Percentiles rank a stretch among this genome's conserved stretches.
Conservation (phyloP, 2,113 vertebrate species). For the Hippolais icterina region DNA sequence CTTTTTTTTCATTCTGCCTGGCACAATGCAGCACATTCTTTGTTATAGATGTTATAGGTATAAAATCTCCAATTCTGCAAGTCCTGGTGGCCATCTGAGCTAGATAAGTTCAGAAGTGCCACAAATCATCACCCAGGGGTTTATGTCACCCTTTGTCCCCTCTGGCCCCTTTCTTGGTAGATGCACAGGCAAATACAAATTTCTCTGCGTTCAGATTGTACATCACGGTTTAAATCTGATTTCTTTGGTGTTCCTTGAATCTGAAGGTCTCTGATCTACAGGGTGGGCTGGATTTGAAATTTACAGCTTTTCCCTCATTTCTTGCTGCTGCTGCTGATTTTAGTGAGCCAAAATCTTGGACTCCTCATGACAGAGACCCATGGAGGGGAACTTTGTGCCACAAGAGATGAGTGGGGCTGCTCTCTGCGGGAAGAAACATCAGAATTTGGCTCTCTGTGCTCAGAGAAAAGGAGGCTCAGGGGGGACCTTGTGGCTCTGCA, state of each 20-base stretch:
- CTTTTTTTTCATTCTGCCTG: background rate
- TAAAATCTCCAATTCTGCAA: background rate
- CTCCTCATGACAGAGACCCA: background rate
- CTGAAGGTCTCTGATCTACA: background rate
- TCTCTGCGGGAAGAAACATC: background rate
- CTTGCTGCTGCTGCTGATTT: background rate
- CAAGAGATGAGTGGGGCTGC: background rate
- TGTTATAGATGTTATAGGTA: background rate
- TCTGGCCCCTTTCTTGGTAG: background rate
- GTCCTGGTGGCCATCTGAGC: background rate
- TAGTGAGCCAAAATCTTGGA: background rate
- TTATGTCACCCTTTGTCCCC: background rate
- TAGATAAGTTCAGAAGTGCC: background rate
- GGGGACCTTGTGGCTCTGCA: background rate
- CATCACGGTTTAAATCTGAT: accelerated
- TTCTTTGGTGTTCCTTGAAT: background rate
- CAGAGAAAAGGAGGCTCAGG: background rate
- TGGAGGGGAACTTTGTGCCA: background rate
- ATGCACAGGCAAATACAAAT: background rate
- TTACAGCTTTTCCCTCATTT: background rate
- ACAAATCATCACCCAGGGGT: background rate
- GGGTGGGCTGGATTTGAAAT: background rate
- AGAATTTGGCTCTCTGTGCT: background rate
- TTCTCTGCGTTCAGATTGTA: background rate
- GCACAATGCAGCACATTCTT: background rate